phyloP scores from a whole-genome alignment of 2,797 vertebrate species.

The Meriones psammophilus region DNA sequence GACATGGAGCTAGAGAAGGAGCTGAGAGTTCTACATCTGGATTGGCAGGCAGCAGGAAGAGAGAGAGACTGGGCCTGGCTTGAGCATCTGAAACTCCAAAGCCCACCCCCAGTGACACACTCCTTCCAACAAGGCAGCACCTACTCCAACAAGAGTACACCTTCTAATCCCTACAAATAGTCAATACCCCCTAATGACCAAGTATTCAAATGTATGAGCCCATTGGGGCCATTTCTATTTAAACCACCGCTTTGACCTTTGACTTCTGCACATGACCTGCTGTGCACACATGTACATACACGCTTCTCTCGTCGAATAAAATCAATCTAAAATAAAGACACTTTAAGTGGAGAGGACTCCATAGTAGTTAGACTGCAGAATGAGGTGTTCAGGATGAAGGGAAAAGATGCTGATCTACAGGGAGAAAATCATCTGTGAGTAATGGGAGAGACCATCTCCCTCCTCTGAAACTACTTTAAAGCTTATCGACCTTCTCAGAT shows the following conservation, averaged over 20 bases:
- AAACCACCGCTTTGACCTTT: neutral
- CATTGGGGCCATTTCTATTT: neutral
- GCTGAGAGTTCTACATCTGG: neutral
- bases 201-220: neutral
- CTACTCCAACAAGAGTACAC: too few species aligned
- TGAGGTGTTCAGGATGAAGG: neutral
- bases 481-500: neutral
- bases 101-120: neutral
- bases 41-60: neutral
- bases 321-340: neutral
- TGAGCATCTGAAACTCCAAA: neutral
- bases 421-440: neutral
- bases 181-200: too few species aligned
- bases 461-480: constrained; percentile 1
- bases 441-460: neutral
- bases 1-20: neutral
- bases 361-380: neutral
- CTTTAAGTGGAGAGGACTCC: neutral
- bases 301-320: neutral
- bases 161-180: neutral
- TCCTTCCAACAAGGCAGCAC: neutral
- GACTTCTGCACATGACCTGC: neutral
- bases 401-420: neutral
- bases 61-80: neutral
- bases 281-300: neutral